Evolutionary conservation across 2,888 invertebrate genomes (phyloP), one percentile per base, ranked within the genome.

Genomic region (Escarpia spicata): DNA sequence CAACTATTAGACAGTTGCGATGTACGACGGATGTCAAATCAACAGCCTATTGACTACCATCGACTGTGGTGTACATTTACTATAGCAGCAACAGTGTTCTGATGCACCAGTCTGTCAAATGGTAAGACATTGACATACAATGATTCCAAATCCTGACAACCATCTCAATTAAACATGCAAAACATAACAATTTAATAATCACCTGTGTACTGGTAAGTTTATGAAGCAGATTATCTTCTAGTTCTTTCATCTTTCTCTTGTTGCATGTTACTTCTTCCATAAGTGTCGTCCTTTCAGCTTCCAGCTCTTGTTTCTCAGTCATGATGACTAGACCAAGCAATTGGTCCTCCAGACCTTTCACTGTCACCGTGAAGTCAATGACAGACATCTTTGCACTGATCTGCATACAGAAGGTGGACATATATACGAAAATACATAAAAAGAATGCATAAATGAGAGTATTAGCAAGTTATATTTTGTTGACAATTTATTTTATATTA

Each of bases 321-420:
- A 98, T 96, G 94, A 98, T 98, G 91, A 97, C 96, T 91, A 96
- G 94, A 2, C 98, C 98, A 91, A 98, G 96, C 45, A 98, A 96
- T 96, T 98, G 98, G 96, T 98, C 98, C 96, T 98, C 98, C 93
- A 98, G 96, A 94, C 98, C 98, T 97, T 98, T 98, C 97, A 98
- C 95, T 0, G 98, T 98, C 1, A 98, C 98, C 90, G 98, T 98
- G 95, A 98, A 98, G 96, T 98, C 98, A 94, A 98, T 98, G 91
- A 98, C 97, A 12, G 98, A 98, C 19, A 98, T 98, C 93, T 98
- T 97, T 43, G 98, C 98, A 93, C 98, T 75, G 75, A 75, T 75
- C 75, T 75, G 26, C 6, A n/a, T 1, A 6, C 19, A 52, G 9
- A 52, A 52, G 52, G 52, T 52, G 52, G 52, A 4, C 15, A 52